Percentiles rank a stretch among this genome's conserved stretches.
Conservation (phyloP, 2,888 invertebrate genomes). For the Malthinus flaveolus region DNA sequence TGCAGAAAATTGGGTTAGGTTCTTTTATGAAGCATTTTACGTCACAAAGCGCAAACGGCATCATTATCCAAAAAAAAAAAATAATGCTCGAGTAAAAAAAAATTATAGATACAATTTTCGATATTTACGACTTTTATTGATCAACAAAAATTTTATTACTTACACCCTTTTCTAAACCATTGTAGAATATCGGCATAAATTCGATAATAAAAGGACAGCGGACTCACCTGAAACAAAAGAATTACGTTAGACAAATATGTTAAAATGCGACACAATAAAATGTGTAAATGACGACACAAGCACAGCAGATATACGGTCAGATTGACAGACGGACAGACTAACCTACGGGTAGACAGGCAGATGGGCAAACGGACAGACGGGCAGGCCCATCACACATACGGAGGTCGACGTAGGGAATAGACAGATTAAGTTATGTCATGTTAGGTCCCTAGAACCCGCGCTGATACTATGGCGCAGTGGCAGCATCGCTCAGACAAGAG, state of each 20-base stretch:
- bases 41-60: constrained; percentile 17
- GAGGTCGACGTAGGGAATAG: too few relatives aligned
- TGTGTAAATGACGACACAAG: too few relatives aligned
- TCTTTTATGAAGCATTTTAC: constrained; percentile 24
- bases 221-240: constrained; percentile 22
- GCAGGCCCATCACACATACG: too few relatives aligned
- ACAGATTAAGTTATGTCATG: too few relatives aligned
- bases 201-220: not conserved
- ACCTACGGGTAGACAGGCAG: too few relatives aligned
- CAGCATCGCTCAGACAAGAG: too few relatives aligned
- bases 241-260: not conserved
- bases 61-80: constrained; percentile 18
- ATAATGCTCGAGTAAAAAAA: constrained; percentile 15
- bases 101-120: constrained; percentile 17
- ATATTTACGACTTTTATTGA: constrained; percentile 15
- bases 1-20: constrained; percentile 24
- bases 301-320: too few relatives aligned
- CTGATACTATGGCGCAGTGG: too few relatives aligned
- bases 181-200: constrained; percentile 3
- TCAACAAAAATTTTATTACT: constrained; percentile 13
- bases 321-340: too few relatives aligned
- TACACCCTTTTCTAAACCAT: constrained; percentile 9
- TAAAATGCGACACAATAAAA: too few relatives aligned
- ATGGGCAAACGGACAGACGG: too few relatives aligned
- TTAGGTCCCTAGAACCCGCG: too few relatives aligned